phyloP scores from a whole-genome alignment of 2,797 vertebrate species.

The Sebastes baramenuke region DNA sequence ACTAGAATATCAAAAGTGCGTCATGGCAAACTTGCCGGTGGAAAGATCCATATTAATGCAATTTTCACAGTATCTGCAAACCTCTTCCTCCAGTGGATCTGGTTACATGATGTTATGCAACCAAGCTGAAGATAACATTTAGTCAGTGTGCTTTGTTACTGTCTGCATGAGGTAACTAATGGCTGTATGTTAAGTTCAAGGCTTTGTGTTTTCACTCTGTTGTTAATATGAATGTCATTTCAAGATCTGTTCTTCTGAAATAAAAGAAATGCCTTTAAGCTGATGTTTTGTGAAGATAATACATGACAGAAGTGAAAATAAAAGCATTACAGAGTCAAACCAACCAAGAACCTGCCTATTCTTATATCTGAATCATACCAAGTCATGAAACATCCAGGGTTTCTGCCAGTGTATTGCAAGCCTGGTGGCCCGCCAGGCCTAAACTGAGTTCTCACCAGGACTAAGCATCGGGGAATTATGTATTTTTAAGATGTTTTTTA shows the following conservation, averaged over 20 bases:
- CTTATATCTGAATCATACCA: neutral
- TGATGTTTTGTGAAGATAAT: neutral
- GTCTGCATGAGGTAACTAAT: neutral
- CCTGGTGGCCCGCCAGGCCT: too few relatives aligned
- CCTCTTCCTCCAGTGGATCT: slow-evolving; percentile 50
- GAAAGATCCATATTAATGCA: slow-evolving; percentile 73
- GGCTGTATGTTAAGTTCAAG: neutral
- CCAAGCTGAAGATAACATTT: slow-evolving; percentile 29
- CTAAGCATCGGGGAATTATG: too few relatives aligned
- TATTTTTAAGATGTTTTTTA: too few relatives aligned
- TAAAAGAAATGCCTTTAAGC: neutral
- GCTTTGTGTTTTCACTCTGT: neutral
- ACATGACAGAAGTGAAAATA: neutral
- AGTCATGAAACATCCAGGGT: neutral
- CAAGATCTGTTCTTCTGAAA: neutral
- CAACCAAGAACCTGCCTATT: neutral
- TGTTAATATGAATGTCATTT: slow-evolving; percentile 5
- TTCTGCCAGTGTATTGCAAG: neutral
- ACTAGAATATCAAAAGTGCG: slow-evolving; percentile 66
- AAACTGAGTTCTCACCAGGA: fast-evolving
- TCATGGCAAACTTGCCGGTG: slow-evolving; percentile 29
- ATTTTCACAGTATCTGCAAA: slow-evolving; percentile 51
- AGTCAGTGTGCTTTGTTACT: neutral
- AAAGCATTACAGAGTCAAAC: neutral
- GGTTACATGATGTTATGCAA: slow-evolving; percentile 61